These are phyloP conservation scores for Sapajus apella DNA, from an alignment of 2,113 vertebrate species.

Conservation along the genomic window DNA sequence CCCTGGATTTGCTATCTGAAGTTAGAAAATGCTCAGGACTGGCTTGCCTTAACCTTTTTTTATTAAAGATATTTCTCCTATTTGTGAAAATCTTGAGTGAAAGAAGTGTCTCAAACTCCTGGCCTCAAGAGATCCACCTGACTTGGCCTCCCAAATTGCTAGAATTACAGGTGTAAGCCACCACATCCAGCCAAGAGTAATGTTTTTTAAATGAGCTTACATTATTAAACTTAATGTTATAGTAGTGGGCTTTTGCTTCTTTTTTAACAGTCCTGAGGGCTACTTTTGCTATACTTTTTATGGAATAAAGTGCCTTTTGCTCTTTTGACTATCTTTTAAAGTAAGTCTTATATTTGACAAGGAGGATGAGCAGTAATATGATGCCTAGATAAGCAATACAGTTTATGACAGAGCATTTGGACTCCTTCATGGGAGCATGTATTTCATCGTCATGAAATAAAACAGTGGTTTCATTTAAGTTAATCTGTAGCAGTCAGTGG, in stretches of 20 bases:
- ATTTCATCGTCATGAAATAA: background rate
- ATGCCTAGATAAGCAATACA: background rate
- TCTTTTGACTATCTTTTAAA: background rate
- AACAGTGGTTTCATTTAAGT: background rate
- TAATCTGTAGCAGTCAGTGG: background rate
- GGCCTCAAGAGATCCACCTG: no score
- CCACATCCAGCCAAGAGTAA: background rate
- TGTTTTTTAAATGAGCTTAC: background rate
- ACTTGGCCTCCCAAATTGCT: no score
- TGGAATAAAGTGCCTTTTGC: background rate
- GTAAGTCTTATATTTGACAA: background rate
- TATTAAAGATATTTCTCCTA: background rate
- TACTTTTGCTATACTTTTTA: background rate
- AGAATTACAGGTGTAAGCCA: no score
- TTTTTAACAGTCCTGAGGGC: background rate
- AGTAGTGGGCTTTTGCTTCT: background rate
- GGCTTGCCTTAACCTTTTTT: background rate
- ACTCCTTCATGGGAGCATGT: background rate
- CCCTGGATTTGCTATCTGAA: background rate
- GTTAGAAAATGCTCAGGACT: background rate
- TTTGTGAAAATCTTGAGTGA: background rate
- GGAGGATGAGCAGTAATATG: background rate
- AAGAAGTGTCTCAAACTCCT: no score
- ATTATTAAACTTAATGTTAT: background rate
- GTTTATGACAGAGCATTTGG: background rate